Evolutionary conservation across 2,113 vertebrate species (phyloP), one percentile per base, ranked within the genome.

Genomic region (Dasyornis broadbenti): DNA sequence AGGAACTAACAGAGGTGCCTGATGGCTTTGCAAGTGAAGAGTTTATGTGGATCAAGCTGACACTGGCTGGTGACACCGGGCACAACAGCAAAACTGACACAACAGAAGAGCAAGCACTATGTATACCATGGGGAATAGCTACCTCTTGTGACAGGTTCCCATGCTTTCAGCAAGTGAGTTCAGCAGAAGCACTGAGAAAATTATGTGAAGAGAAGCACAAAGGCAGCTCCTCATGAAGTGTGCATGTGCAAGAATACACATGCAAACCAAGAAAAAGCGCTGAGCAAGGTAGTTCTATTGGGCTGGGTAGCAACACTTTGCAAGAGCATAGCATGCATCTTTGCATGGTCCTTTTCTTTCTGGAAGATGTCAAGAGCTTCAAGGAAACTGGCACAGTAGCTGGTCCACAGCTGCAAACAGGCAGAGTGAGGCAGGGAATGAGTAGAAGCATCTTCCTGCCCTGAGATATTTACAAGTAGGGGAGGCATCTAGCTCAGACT

Each of bases 261-360:
- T 4, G 12, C 3, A 50, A 76, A 76, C 47, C 15, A 49, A 39
- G 27, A 52, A 49, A 49, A 82, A 50, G 35, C 11, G 2, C 24
- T 54, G 65, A 69, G 33, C 21, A 73, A 59, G 12, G 5, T 14
- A 30, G 40, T 24, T 52, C 45, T 42, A 2, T 23, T 56, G 20
- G 13, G 7, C 11, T 85, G 16, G 10, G 42, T 14, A 63, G 10
- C 57, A 78, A 31, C 13, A 37, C 0, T 1, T 1, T n/a, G 31
- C 27, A 66, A 88, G 84, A 11, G 20, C 13, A 47, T 4, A 52
- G 6, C 10, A 54, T 37, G 27, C 5, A 35, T 21, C 2, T 70
- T 76, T 6, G 4, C 26, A 47, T 44, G 17, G 47, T 47, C 6
- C 4, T 40, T 82, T 59, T 56, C 47, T 28, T 82, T 47, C 61